Evolutionary conservation across 2,113 vertebrate genomes (phyloP).

Genomic region (Cricetomys ansorgei): DNA sequence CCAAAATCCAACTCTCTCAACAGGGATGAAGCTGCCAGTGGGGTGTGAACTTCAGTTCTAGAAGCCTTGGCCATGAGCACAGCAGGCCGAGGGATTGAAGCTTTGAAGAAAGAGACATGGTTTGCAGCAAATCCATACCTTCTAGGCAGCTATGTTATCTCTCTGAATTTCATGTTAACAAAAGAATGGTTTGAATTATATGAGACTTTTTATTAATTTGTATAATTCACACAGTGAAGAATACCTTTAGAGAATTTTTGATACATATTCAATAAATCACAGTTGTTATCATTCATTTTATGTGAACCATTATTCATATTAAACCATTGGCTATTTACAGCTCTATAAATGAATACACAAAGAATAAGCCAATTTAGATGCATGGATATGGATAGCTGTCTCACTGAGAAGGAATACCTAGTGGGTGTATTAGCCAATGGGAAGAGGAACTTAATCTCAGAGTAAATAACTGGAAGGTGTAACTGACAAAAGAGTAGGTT

Average conservation of each 20-base stretch:
- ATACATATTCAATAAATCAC: not conserved
- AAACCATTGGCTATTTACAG: not conserved
- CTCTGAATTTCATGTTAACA: not conserved
- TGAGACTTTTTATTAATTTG: not conserved
- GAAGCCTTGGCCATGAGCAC: not conserved
- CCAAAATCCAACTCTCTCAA: too few species aligned
- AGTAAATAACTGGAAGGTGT: not conserved
- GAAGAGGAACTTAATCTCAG: not conserved
- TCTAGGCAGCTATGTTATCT: not conserved
- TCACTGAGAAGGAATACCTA: fast-evolving
- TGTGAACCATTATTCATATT: not conserved
- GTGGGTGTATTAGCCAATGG: too few species aligned
- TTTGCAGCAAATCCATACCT: not conserved
- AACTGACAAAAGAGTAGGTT: not conserved
- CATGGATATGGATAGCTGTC: not conserved
- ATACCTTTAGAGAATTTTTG: not conserved
- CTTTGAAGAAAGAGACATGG: not conserved
- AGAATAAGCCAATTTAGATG: not conserved
- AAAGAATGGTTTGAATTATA: not conserved
- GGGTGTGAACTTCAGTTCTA: fast-evolving
- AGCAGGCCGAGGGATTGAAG: too few species aligned
- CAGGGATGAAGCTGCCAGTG: too few species aligned
- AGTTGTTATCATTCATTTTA: not conserved
- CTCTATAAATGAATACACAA: not conserved
- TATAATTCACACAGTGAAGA: not conserved